phyloP scores from a whole-genome alignment of 2,113 vertebrate species.

The Pelusios castaneus region DNA sequence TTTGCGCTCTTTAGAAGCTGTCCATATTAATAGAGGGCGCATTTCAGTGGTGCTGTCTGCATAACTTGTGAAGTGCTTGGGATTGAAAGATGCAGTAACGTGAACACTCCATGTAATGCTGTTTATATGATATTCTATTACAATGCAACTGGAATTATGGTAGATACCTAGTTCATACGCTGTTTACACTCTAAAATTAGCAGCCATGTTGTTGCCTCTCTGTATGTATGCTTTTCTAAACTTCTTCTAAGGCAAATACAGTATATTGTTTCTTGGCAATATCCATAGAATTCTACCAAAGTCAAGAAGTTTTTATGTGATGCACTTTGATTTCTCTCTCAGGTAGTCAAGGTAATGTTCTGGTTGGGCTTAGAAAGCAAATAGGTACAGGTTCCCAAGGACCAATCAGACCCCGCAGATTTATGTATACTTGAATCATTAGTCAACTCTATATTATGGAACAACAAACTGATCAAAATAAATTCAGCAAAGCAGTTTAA shows the following conservation, averaged over 20 bases:
- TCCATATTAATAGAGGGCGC: too few relatives aligned
- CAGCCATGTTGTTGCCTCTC: not conserved
- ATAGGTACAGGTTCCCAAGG: not conserved
- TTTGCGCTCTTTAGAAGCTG: too few relatives aligned
- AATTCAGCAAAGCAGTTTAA: not conserved
- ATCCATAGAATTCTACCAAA: not conserved
- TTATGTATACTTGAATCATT: not conserved
- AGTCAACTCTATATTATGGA: not conserved
- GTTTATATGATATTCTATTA: not conserved
- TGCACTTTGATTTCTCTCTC: not conserved
- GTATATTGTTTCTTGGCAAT: not conserved
- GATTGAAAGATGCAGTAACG: not conserved
- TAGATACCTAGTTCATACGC: not conserved
- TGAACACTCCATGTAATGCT: not conserved
- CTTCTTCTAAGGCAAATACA: not conserved
- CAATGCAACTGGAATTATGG: not conserved
- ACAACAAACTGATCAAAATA: not conserved
- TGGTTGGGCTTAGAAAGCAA: not conserved
- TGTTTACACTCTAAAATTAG: not conserved
- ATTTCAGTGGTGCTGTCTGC: too few relatives aligned
- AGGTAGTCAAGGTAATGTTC: not conserved
- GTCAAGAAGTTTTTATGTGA: not conserved
- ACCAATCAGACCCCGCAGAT: not conserved
- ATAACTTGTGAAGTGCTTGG: too few relatives aligned
- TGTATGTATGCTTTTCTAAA: not conserved